Percentiles rank a stretch among this genome's conserved stretches.
These are phyloP conservation scores for Sarcophaga rosellei DNA, from an alignment of 2,888 invertebrate genomes.

Conservation along the genomic window DNA sequence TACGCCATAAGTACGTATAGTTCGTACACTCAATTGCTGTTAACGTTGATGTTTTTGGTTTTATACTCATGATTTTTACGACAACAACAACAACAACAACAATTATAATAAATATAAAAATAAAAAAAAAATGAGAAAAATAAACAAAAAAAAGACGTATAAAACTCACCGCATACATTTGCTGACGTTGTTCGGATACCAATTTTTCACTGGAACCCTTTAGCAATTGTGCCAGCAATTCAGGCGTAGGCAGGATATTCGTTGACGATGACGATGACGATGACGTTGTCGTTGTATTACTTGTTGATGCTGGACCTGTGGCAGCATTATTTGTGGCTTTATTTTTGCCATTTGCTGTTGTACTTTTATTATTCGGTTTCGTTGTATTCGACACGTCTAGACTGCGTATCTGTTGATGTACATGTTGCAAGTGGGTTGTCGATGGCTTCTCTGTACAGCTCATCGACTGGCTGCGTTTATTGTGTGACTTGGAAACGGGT, in stretches of 20 bases:
- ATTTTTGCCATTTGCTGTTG: conserved; percentile 57
- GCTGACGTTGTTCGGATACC: conserved; percentile 83
- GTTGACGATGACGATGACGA: conserved; percentile 66
- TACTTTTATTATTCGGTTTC: conserved; percentile 47
- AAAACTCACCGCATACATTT: conserved; percentile 79
- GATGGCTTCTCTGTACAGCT: conserved; percentile 73
- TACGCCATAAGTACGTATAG: background rate
- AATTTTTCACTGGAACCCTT: conserved; percentile 91
- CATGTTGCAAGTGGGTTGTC: conserved; percentile 65
- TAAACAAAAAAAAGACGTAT: background rate
- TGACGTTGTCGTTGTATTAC: conserved; percentile 58
- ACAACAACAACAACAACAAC: background rate
- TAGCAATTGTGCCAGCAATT: conserved; percentile 88
- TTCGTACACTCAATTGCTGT: background rate
- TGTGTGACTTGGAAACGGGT: conserved; percentile 75
- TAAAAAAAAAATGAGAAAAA: background rate
- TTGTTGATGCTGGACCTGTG: conserved; percentile 57
- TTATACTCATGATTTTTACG: background rate
- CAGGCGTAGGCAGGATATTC: conserved; percentile 82
- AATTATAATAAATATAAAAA: background rate
- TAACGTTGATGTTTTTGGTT: background rate
- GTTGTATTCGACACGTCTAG: conserved; percentile 73
- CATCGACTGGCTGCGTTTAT: conserved; percentile 79
- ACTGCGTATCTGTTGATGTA: conserved; percentile 76
- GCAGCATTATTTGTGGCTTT: conserved; percentile 50